Base-by-base conservation (phyloP, 1,140 invertebrate genomes). In the Eupristina koningsbergeri region DNA sequence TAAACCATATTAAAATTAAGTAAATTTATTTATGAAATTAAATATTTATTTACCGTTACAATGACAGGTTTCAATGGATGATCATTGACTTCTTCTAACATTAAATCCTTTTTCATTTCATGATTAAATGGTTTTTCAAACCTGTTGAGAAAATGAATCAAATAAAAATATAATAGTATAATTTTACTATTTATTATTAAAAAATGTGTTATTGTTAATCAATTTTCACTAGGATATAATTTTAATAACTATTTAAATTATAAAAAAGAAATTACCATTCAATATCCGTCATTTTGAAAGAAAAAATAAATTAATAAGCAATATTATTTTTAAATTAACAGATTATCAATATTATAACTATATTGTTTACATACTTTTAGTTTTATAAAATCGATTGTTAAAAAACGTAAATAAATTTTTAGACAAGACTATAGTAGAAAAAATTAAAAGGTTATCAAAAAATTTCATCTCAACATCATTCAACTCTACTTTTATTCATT, bases 11-110 rank as follows among this genome's bases (percentile, higher is more conserved):
- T 13, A 50, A 83, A 71, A 84, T 80, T 53, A 69, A 76, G 53
- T n/a, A 58, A 77, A 81, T 69, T 36, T 17, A 80, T 53, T 58
- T 9, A 69, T 75, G 61, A 73, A 6, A n/a, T n/a, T n/a, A 36
- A 36, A 45, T 53, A 47, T 45, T 58, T 61, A 80, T 31, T 61
- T 64, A 93, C 93, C 47, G 87, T 89, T 36, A 91, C 84, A 41
- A 89, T 92, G 17, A 94, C 89, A 76, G 92, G 92, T 90, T 94
- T 95, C 19, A 95, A 87, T n/a, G 90, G 90, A 88, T 91, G 89
- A 26, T 91, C 90, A 47, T 41, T 71, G 67, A 85, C 84, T 86
- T 90, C 90, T 69, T 90, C 89, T 41, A 90, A 76, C 50, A 78
- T 67, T 34, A 85, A 67, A 84, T 41, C 45, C 71, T 86, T 87